Conservation (phyloP, 2,888 invertebrate species). For the Nasonia oneida region DNA sequence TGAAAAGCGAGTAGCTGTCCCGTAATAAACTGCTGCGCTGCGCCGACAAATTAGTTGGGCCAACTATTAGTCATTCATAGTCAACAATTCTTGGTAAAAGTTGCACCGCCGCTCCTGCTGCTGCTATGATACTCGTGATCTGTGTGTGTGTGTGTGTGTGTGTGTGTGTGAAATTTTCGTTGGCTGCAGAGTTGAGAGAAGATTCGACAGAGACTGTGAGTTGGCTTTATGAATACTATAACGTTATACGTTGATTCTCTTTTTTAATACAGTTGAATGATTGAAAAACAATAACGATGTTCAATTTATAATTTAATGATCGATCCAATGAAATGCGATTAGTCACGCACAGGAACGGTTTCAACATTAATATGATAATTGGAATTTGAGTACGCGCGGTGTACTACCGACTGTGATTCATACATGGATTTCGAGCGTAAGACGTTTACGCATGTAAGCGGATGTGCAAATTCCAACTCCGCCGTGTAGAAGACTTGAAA, state of each 20-base stretch:
- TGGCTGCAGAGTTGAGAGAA: neutral
- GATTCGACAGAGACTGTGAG: neutral
- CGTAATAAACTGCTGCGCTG: constrained; percentile 27
- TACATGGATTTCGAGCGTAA: neutral
- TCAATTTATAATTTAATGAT: no score
- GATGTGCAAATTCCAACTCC: constrained; percentile 1
- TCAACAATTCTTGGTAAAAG: constrained; percentile 31
- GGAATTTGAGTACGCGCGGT: neutral
- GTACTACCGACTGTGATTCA: neutral
- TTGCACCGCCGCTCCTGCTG: neutral
- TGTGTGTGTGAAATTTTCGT: neutral
- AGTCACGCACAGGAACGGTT: neutral
- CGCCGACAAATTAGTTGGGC: constrained; percentile 43
- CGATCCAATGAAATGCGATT: neutral
- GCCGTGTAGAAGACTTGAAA: neutral
- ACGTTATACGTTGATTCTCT: neutral
- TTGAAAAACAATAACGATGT: no score
- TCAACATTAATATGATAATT: neutral
- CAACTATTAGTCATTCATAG: constrained; percentile 51
- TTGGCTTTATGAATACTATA: neutral
- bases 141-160: neutral
- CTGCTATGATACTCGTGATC: neutral
- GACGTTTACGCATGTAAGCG: constrained; percentile 7
- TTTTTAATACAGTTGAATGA: neutral
- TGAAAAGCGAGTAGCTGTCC: constrained; percentile 18